Base-by-base conservation (phyloP, 1,140 invertebrate genomes). In the Sycophila sp. region DNA sequence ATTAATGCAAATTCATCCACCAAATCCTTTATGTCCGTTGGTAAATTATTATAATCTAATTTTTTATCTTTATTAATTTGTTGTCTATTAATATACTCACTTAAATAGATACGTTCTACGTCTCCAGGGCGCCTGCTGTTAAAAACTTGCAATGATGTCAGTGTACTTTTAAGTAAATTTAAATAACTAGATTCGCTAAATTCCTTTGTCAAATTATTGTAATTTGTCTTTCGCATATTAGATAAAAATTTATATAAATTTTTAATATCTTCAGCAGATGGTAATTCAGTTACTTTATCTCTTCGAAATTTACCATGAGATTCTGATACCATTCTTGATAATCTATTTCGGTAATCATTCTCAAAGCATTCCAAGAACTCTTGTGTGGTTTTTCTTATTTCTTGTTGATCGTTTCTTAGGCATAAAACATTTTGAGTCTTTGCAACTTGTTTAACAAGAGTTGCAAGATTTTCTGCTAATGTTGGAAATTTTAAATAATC, bases 121-220 rank as follows among this genome's bases (percentile, higher is more conserved):
- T 75, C 73, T 2, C 73, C 70, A 19, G 73, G 58, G 34, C 73
- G 4, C 6, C 69, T 45, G 0, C 69, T 45, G 42, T 75, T 75
- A 42, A 68, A 72, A 6, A 70, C 2, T 62, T 70, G 67, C 2
- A 75, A 11, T 2, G 42, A 56, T 0, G 49, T 30, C 36, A 72
- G 51, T 6, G 63, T 72, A 17, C 1, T 11, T 64, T 72, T 38
- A 2, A 8, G 6, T 1, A 75, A 34, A 0, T 69, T 40, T 26
- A n/a, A 36, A 56, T 71, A 70, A 1, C 45, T 24, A 10, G 38
- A 13, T 0, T 24, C 1, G 1, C 17, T 32, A 28, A 62, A 75
- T 38, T 38, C 30, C 2, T 47, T 56, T 22, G 26, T n/a, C 17
- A 75, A 55, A 42, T 8, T 10, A 17, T 51, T 28, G 13, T 47